A percentile compares a stretch with the other conserved stretches of the same genome.
phyloP scores from a whole-genome alignment of 2,113 vertebrate species.

The Ascaphus truei region DNA sequence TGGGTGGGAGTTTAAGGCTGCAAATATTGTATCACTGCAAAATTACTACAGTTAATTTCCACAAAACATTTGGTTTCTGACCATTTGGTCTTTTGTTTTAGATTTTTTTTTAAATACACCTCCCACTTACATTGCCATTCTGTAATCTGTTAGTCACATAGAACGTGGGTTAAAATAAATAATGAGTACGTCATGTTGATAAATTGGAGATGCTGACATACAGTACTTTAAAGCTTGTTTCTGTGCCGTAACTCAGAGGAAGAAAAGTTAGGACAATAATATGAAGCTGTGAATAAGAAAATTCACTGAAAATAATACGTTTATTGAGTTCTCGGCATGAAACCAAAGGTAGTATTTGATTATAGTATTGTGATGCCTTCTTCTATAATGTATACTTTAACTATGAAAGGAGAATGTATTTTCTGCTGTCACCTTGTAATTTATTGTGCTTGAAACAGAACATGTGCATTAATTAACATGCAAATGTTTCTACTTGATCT shows the following conservation, averaged over 20 bases:
- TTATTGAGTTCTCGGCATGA: neutral
- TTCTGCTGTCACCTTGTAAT: neutral
- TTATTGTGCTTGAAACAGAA: neutral
- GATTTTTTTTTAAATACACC: neutral
- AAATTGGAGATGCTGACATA: no score
- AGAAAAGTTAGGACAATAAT: neutral
- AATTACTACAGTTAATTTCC: neutral
- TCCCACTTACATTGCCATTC: constrained; percentile 1
- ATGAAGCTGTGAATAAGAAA: neutral
- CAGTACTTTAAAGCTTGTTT: neutral
- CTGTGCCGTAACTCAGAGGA: neutral
- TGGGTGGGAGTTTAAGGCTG: no score
- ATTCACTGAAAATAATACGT: neutral
- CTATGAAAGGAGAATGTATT: neutral
- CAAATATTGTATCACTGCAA: no score
- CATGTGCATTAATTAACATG: no score
- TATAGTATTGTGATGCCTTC: neutral
- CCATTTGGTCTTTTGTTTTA: neutral
- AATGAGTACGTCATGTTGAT: neutral
- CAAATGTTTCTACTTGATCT: no score
- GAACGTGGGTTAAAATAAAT: neutral
- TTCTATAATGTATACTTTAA: neutral
- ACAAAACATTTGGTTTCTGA: neutral
- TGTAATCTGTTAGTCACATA: constrained; percentile 8
- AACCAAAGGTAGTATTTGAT: neutral